Percentiles rank a stretch among this genome's conserved stretches.
phyloP scores from a whole-genome alignment of 2,888 invertebrate genomes.

The Thyatira batis region DNA sequence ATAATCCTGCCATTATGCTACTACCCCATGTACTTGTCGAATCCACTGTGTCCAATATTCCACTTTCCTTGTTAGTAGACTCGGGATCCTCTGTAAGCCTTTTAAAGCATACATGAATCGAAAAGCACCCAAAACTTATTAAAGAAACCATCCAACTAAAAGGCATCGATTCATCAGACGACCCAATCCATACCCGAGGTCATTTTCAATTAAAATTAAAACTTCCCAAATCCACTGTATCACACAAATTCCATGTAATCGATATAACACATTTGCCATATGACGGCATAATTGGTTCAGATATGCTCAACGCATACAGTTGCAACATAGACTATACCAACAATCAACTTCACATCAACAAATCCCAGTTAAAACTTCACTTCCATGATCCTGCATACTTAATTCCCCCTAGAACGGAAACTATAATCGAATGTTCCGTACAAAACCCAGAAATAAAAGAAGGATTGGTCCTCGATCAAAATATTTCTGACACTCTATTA shows the following conservation, averaged over 20 bases:
- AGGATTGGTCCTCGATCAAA: constrained; percentile 20
- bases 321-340: constrained; percentile 21
- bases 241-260: constrained; percentile 21
- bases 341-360: constrained; percentile 2
- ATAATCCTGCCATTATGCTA: constrained; percentile 14
- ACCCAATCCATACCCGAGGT: constrained; percentile 10
- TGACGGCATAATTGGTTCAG: constrained; percentile 25
- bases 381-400: constrained; percentile 17
- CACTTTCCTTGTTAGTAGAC: constrained; percentile 20
- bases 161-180: constrained; percentile 5
- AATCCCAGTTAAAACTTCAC: constrained; percentile 7
- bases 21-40: constrained; percentile 21
- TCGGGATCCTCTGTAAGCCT: constrained; percentile 21
- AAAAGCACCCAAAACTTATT: not conserved
- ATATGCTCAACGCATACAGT: constrained; percentile 11
- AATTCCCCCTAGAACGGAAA: constrained; percentile 24
- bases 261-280: constrained; percentile 18
- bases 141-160: constrained; percentile 6
- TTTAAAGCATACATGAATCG: constrained; percentile 3
- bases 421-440: constrained; percentile 27
- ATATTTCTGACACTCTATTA: constrained; percentile 9
- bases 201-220: constrained; percentile 17
- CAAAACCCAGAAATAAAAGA: constrained; percentile 24
- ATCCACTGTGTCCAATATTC: constrained; percentile 16
- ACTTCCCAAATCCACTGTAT: too few species aligned